Conservation (phyloP, 2,888 invertebrate species). For the Cephus sareptanus region DNA sequence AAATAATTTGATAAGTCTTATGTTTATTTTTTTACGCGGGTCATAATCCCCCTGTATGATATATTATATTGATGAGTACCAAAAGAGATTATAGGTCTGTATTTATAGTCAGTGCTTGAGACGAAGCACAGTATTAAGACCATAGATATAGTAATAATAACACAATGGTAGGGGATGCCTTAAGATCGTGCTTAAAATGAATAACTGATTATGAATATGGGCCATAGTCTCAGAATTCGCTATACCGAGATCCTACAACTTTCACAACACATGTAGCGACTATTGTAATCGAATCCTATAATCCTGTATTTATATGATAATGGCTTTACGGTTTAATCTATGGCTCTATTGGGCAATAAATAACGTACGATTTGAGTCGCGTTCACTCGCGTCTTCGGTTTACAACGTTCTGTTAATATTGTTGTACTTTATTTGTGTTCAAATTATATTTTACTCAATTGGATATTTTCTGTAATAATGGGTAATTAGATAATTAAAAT, state of each 20-base stretch:
- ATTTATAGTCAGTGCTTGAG: no score
- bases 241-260: neutral
- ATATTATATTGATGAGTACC: neutral
- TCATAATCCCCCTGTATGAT: neutral
- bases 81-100: neutral
- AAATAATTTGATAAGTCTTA: conserved; percentile 1
- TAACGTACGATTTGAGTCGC: neutral
- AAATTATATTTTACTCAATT: neutral
- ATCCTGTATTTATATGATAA: neutral
- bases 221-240: neutral
- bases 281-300: neutral
- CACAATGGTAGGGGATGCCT: no score
- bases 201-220: no score
- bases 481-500: neutral
- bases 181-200: no score
- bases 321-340: neutral
- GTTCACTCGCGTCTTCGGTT: neutral
- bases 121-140: no score
- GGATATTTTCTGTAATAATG: neutral
- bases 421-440: neutral
- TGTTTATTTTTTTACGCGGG: conserved; percentile 11
- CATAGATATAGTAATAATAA: no score
- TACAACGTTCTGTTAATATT: neutral
- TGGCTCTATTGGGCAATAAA: conserved; percentile 2
- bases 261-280: neutral